Base-by-base conservation (phyloP, 2,888 invertebrate species). In the Microchrysa polita region DNA sequence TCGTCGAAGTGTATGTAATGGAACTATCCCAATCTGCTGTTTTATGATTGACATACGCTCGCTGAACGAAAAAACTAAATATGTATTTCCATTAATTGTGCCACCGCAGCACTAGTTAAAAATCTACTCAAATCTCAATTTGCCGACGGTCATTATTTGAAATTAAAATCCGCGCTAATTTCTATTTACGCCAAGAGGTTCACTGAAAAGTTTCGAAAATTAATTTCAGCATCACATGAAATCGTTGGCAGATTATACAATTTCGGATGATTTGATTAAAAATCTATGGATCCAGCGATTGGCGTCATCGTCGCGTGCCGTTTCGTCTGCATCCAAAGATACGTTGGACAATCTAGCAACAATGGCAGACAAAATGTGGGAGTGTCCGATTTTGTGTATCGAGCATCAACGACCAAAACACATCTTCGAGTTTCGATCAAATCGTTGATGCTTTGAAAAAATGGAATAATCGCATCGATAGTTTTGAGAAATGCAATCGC, bases 261-360 rank as follows among this genome's bases (percentile, higher is more conserved):
- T 52, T 52, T 52, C 52, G 14, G 1, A 52, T 9, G 69, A 34
- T 72, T 72, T 52, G 76, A 74, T 76, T 59, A 76, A 74, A 48
- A 74, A 74, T 9, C 72, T 72, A 44, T 77, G 76, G 1, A 52
- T 60, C 40, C 12, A 74, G 59, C 44, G 74, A 27, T 23, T 63
- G 10, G 10, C 27, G 23, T 44, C 63, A 44, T 67, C 18, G 44
- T 16, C 53, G 7, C 48, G 14, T 14, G 27, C 14, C 14, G 52
- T 52, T 52, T 52, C 12, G 12, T 52, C 52, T 16, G 52, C 52
- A 14, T 52, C 52, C 16, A 1, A 52, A 16, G 52, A 52, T 10
- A 52, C 9, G 5, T 16, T 52, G 16, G 16, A 52, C 12, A 52
- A 1, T 14, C 16, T 52, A 10, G 52, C 52, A 16, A 16, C 0